Evolutionary conservation across 1,140 invertebrate species (phyloP).

Genomic region (Caerostris darwini): DNA sequence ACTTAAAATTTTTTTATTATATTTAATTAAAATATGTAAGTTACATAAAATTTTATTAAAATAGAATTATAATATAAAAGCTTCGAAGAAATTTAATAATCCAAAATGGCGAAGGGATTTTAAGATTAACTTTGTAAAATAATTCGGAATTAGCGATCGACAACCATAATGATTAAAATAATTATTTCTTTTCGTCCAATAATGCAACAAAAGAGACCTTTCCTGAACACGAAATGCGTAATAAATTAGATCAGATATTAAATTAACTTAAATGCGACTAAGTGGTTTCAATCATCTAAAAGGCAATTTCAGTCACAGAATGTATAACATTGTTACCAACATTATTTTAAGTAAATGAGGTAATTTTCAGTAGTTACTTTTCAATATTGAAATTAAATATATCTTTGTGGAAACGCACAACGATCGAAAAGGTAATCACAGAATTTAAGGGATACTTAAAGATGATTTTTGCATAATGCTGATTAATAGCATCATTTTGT

Average conservation of each 20-base stretch:
- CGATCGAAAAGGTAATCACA: background rate
- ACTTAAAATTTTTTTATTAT: too few species aligned
- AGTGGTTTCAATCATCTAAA: background rate
- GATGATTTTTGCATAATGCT: background rate
- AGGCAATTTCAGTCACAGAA: background rate
- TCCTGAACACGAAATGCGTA: background rate
- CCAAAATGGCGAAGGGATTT: background rate
- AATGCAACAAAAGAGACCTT: background rate
- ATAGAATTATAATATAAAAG: too few species aligned
- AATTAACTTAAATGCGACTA: background rate
- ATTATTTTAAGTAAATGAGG: background rate
- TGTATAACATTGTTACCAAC: background rate
- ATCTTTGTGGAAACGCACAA: background rate
- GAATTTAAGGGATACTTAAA: background rate
- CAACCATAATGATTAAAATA: background rate
- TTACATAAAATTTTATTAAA: too few species aligned
- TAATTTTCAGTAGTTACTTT: background rate
- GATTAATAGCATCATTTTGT: background rate
- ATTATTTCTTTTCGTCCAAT: background rate
- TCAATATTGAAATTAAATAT: background rate
- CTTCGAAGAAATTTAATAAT: too few species aligned
- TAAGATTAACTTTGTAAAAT: background rate
- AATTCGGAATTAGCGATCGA: background rate
- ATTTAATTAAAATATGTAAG: too few species aligned
- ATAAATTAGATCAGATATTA: background rate